Conservation (phyloP, 2,888 invertebrate genomes). For the Drosophila bunnanda region DNA sequence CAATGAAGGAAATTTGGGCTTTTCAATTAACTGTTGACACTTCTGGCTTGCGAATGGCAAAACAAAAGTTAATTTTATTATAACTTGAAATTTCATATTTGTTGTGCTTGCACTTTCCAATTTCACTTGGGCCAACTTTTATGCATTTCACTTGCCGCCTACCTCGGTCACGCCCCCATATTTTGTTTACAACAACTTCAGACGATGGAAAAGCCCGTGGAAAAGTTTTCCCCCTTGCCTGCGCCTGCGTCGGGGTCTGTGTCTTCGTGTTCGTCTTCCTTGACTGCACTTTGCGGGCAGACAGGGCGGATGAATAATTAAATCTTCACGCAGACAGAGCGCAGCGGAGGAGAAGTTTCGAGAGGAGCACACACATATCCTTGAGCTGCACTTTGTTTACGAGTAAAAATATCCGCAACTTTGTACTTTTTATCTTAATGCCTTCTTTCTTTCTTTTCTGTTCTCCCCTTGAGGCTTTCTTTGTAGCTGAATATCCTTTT, state of each 20-base stretch:
- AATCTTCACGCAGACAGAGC: conserved; percentile 53
- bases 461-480: conserved; percentile 3
- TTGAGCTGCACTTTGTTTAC: conserved; percentile 70
- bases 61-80: conserved; percentile 68
- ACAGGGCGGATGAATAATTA: conserved; percentile 78
- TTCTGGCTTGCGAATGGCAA: conserved; percentile 36
- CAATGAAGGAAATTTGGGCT: conserved; percentile 18
- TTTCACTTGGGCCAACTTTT: conserved; percentile 37
- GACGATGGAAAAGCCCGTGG: conserved; percentile 20
- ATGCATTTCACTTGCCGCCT: conserved; percentile 13
- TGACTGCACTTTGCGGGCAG: conserved; percentile 65
- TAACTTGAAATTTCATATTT: conserved; percentile 59
- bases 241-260: conserved; percentile 33
- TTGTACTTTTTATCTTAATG: conserved; percentile 63
- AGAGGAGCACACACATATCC: conserved; percentile 41
- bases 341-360: conserved; percentile 19
- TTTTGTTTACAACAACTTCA: conserved; percentile 63
- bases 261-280: conserved; percentile 33
- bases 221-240: conserved; percentile 63
- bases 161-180: conserved; percentile 31
- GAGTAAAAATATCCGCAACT: conserved; percentile 54
- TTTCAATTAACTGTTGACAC: conserved; percentile 60
- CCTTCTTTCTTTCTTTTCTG: background rate
- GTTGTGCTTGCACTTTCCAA: conserved; percentile 64
- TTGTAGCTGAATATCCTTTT: conserved; percentile 39